phyloP scores from a whole-genome alignment of 1,140 invertebrate genomes.

The Zaprionus nigranus region DNA sequence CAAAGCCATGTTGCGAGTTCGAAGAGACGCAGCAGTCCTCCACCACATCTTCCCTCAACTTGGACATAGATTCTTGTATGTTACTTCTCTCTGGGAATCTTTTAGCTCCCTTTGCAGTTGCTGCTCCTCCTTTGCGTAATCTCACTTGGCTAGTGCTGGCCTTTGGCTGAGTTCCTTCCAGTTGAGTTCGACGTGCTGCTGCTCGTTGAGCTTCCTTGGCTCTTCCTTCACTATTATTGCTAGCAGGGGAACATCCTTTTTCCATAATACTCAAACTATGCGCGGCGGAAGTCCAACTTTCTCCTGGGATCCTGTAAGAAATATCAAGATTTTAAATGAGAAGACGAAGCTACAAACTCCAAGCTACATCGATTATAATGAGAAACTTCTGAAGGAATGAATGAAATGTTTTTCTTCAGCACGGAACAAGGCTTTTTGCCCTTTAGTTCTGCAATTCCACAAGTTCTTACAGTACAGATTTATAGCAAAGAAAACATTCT shows the following conservation, averaged over 20 bases:
- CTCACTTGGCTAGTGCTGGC: conserved; percentile 61
- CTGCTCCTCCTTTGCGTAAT: conserved; percentile 9
- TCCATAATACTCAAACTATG: conserved; percentile 70
- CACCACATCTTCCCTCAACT: conserved; percentile 72
- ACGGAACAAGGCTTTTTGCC: too few relatives aligned
- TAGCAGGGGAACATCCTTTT: conserved; percentile 74
- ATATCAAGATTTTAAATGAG: neutral
- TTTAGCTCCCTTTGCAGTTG: conserved; percentile 12
- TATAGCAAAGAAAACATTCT: too few relatives aligned
- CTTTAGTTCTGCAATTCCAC: too few relatives aligned
- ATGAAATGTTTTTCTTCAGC: too few relatives aligned
- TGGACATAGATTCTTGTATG: conserved; percentile 71
- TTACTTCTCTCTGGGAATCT: conserved; percentile 23
- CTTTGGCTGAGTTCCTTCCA: conserved; percentile 23
- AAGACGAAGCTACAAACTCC: neutral
- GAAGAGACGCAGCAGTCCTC: conserved; percentile 63
- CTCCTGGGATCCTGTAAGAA: conserved; percentile 42
- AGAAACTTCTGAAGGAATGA: neutral
- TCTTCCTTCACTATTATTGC: conserved; percentile 53
- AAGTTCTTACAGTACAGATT: too few relatives aligned
- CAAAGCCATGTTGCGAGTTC: conserved; percentile 77
- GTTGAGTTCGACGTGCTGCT: neutral
- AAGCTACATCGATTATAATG: neutral
- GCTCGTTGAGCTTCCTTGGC: conserved; percentile 50
- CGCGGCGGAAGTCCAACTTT: conserved; percentile 15